Percentiles rank a stretch among this genome's conserved stretches.
phyloP scores from a whole-genome alignment of 1,140 invertebrate species.

The Mizuhopecten yessoensis region DNA sequence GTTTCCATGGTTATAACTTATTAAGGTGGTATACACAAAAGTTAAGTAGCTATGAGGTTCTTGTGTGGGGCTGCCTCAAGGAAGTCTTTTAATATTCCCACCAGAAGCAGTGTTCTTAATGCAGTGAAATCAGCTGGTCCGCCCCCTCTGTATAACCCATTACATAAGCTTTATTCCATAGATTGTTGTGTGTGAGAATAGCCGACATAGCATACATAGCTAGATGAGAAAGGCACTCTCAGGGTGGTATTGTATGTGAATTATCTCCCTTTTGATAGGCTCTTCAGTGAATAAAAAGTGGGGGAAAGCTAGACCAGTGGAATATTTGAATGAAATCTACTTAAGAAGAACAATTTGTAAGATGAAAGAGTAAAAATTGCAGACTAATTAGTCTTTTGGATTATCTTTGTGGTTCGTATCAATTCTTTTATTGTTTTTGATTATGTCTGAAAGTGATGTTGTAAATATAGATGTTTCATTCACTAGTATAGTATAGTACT shows the following conservation, averaged over 20 bases:
- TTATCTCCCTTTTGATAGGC: conserved; percentile 23
- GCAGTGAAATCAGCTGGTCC: not conserved
- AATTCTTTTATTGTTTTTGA: not conserved
- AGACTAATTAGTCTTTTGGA: not conserved
- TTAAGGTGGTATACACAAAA: conserved; percentile 25
- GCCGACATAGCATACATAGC: not conserved
- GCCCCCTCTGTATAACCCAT: not conserved
- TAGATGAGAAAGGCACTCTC: not conserved
- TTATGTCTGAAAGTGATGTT: not conserved
- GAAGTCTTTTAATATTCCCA: not conserved
- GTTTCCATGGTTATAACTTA: conserved; percentile 39
- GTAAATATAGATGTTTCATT: not conserved
- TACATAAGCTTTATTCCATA: not conserved
- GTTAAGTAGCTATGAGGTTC: conserved; percentile 9
- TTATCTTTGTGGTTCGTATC: too few relatives aligned
- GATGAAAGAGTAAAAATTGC: conserved; percentile 26
- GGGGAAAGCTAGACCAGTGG: not conserved
- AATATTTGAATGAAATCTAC: not conserved
- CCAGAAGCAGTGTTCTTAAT: not conserved
- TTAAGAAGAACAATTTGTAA: conserved; percentile 19
- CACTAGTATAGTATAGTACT: too few relatives aligned
- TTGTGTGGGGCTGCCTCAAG: not conserved
- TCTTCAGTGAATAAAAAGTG: conserved; percentile 11
- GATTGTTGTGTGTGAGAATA: too few relatives aligned
- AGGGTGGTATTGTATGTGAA: not conserved